These are phyloP conservation scores for Abramis brama DNA, from an alignment of 2,113 vertebrate species.

Conservation along the genomic window DNA sequence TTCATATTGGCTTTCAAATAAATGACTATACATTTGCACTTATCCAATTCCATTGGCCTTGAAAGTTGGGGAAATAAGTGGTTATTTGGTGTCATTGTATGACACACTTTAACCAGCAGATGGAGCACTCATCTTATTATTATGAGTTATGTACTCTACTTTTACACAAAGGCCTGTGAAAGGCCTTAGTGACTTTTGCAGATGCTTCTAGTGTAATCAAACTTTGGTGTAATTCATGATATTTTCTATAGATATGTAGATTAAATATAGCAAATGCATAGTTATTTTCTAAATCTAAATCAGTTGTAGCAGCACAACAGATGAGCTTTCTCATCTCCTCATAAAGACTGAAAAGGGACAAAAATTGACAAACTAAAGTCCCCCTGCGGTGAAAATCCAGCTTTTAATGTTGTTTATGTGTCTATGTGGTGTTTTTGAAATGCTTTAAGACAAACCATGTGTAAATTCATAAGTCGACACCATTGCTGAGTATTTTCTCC, in stretches of 20 bases:
- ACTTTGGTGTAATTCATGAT: neutral
- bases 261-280: neutral
- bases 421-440: too few relatives aligned
- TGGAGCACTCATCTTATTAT: neutral
- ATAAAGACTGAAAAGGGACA: neutral
- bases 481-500: too few relatives aligned
- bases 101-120: neutral
- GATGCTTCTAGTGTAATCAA: neutral
- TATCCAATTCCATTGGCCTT: neutral
- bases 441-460: too few relatives aligned
- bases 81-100: neutral
- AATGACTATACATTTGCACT: too few relatives aligned
- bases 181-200: neutral
- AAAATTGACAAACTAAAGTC: too few relatives aligned
- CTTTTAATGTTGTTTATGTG: too few relatives aligned
- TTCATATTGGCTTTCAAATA: neutral
- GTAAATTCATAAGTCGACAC: too few relatives aligned
- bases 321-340: neutral
- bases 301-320: neutral
- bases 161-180: neutral
- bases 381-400: too few relatives aligned
- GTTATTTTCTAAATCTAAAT: neutral
- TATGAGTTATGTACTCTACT: neutral
- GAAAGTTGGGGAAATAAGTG: neutral
- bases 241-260: neutral